Evolutionary conservation across 2,888 invertebrate genomes (phyloP), one percentile per base, ranked within the genome.

Genomic region (Nudaria mundana): DNA sequence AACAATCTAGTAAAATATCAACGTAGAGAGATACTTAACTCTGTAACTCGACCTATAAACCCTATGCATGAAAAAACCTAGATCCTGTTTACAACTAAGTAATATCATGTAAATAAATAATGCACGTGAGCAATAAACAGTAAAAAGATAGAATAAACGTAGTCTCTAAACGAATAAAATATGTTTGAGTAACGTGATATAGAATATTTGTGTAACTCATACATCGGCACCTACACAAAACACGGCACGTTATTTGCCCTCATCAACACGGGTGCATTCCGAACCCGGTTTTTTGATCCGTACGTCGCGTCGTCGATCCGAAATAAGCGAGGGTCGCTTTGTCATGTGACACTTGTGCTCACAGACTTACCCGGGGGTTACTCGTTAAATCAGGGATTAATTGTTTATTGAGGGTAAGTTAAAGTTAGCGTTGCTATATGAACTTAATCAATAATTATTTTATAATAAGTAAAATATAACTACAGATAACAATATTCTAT

Each of bases 321-420:
- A 71, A 76, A 71, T 68, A 67, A 71, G 66, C 67, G 63, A 44
- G 84, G 85, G 83, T 82, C 76, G 79, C 76, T 78, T 81, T 85
- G 82, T 86, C 77, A 84, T 81, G 74, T 77, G 84, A 86, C 86
- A 87, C 86, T 86, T 82, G 86, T 83, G 79, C 80, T 76, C 74
- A 69, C 66, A 67, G 68, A 70, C 76, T 75, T 69, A 65, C 78
- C 74, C 74, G 76, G 78, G 83, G 79, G 79, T 72, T 77, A 71
- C 73, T 80, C 76, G 77, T 79, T 80, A 77, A 76, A 78, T 76
- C 71, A 63, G 64, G 65, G 63, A 73, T 76, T 80, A 76, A 81
- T 81, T 81, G 73, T 75, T 67, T 71, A 74, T 81, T 78, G 70
- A 70, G 49, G 62, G 52, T 56, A 56, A 63, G 59, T 51, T 48